Evolutionary conservation across 2,888 invertebrate genomes (phyloP).

Genomic region (Euproctis similis): DNA sequence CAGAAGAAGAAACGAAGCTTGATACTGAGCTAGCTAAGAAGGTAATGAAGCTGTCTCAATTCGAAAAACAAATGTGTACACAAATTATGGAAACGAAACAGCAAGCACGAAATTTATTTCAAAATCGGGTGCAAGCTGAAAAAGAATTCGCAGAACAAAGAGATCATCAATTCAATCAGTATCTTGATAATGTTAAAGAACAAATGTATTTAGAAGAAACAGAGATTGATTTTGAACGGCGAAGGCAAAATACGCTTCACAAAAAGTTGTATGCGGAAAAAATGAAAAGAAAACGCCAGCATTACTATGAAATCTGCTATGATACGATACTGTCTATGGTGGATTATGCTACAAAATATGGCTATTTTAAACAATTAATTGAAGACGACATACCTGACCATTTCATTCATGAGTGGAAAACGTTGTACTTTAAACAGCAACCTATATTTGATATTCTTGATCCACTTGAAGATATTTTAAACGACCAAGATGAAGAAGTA

Average conservation of each 20-base stretch:
- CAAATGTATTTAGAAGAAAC: slow-evolving; percentile 59
- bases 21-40: slow-evolving; percentile 71
- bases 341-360: slow-evolving; percentile 70
- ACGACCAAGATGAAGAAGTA: slow-evolving; percentile 41
- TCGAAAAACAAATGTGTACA: slow-evolving; percentile 79
- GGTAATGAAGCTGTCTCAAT: slow-evolving; percentile 77
- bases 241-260: slow-evolving; percentile 69
- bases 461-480: slow-evolving; percentile 52
- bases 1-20: slow-evolving; percentile 67
- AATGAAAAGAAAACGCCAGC: slow-evolving; percentile 60
- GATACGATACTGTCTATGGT: slow-evolving; percentile 72
- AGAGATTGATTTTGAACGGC: slow-evolving; percentile 71
- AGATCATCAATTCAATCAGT: slow-evolving; percentile 64
- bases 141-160: slow-evolving; percentile 64
- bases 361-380: slow-evolving; percentile 60
- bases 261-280: slow-evolving; percentile 72
- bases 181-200: slow-evolving; percentile 56
- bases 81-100: slow-evolving; percentile 78
- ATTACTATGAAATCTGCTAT: slow-evolving; percentile 66
- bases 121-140: slow-evolving; percentile 70
- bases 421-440: slow-evolving; percentile 70
- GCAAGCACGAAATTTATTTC: slow-evolving; percentile 71
- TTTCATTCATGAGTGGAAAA: slow-evolving; percentile 74
- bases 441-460: slow-evolving; percentile 69
- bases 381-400: slow-evolving; percentile 60